Evolutionary conservation across 2,113 vertebrate species (phyloP), one percentile per base, ranked within the genome.

Genomic region (Tachuris rubrigastra): DNA sequence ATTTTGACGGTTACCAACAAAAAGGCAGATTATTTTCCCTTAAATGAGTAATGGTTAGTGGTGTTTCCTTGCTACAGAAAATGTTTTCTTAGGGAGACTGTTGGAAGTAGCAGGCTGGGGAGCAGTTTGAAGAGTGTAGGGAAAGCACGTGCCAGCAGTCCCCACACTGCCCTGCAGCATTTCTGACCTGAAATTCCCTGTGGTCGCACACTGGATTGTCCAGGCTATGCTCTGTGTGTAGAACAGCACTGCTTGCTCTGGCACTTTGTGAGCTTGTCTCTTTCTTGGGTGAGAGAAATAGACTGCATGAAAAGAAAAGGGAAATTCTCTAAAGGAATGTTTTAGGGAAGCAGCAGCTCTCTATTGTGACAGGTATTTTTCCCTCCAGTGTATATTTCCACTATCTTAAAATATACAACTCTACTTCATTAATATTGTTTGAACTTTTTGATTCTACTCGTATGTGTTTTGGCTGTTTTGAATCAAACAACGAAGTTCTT

Each of bases 1-100:
- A 52, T 62, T 96, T 91, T 91, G 56, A 39, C 55, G 67, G 67
- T 85, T 96, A 49, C 82, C 55, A 60, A 85, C 67, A 79, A 77
- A 94, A 90, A 87, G 69, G 42, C 22, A 71, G 74, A 52, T 56
- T 68, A n/a, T 88, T 91, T 95, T 92, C 55, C 39, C 47, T 60
- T 46, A 20, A 59, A 42, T 8, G 5, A 69, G 33, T 24, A 33
- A 39, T 3, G 5, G 8, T 69, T 21, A 22, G 46, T 8, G 16
- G 37, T 12, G 33, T 44, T 85, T 37, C 60, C 60, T 68, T 60
- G 33, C 31, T 27, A 19, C 10, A 59, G 63, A 55, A 84, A 47
- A 55, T 11, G 33, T 5, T 42, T 87, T 59, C 35, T 53, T 27
- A 5, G 63, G 67, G 66, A 44, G 31, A 41, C 1, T 21, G 12